A percentile compares a stretch with the other conserved stretches of the same genome.
phyloP scores from a whole-genome alignment of 2,797 vertebrate genomes.

The Cyclura pinguis region DNA sequence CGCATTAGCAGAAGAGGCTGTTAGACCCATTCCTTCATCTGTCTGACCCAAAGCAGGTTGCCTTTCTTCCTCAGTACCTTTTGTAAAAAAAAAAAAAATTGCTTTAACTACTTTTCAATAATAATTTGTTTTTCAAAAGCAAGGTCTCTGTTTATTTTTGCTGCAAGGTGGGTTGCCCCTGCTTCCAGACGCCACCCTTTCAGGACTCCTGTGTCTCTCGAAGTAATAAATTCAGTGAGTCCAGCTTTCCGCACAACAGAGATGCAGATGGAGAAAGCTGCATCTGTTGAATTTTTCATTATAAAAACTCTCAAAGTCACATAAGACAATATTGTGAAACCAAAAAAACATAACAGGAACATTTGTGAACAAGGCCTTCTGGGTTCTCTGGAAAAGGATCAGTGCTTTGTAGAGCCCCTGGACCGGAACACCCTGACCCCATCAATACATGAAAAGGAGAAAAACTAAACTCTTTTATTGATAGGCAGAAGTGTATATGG shows the following conservation, averaged over 20 bases:
- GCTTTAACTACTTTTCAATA: slow-evolving; percentile 7
- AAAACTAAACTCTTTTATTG: slow-evolving; percentile 47
- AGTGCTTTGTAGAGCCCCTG: not conserved
- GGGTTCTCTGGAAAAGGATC: not conserved
- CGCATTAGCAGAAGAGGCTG: not conserved
- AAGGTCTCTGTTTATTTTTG: not conserved
- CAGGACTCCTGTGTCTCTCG: not conserved
- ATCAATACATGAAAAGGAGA: not conserved
- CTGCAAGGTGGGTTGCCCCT: not conserved
- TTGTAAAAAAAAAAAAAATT: not conserved
- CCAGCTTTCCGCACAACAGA: not conserved
- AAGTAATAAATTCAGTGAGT: not conserved
- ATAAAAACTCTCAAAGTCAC: not conserved
- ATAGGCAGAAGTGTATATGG: not conserved
- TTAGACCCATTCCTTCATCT: not conserved
- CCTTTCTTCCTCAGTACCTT: not conserved
- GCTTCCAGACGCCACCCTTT: not conserved
- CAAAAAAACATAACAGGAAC: not conserved
- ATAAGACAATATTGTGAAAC: not conserved
- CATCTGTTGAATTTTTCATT: not conserved
- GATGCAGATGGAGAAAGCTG: not conserved
- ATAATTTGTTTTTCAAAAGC: not conserved
- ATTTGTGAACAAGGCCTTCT: not conserved
- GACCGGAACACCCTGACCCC: not conserved
- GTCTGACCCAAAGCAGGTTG: not conserved